Base-by-base conservation (phyloP, 1,140 invertebrate genomes). In the fruit fly (Drosophila melanogaster) region DNA sequence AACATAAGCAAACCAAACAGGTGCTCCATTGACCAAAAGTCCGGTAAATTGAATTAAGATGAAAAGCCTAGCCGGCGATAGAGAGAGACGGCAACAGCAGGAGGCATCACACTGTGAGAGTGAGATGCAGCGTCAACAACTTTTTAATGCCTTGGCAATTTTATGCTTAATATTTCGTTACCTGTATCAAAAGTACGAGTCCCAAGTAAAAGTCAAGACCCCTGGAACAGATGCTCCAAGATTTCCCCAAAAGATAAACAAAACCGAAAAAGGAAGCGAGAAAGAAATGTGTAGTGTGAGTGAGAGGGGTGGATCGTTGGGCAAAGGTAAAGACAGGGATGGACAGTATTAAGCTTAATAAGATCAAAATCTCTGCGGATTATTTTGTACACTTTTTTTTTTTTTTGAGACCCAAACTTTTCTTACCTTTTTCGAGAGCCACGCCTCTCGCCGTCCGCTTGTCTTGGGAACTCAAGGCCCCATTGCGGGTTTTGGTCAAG, bases 301-400 rank as follows among this genome's bases (percentile, higher is more conserved):
- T 43, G 59, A 59, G 17, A 40, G 40, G 15, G 53, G 12, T 14
- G 38, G 24, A 53, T 19, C 51, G 58, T 49, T 40, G 15, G 62
- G 35, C 17, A 67, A 66, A 70, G 58, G 57, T 40, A 57, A 57
- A 71, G 77, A 64, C 72, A 57, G 53, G 37, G 62, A 64, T 70
- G 81, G 81, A 81, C 81, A 87, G 72, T 86, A 87, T 73, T 80
- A 81, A 78, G 81, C 76, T 87, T 87, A 89, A 87, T 78, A 79
- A 84, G 84, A 87, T 87, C 86, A 83, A 87, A 87, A 87, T 87
- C 83, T 87, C 84, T 62, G 71, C 72, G 83, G 83, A 87, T 87
- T 89, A 87, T 84, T 79, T 84, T 38, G 72, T 81, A 79, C 77
- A 80, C 77, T 80, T 80, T 79, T 79, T 58, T 61, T 64, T 74